Evolutionary conservation across 92 coral and sea anemone genomes (phyloP).

Genomic region (Epizoanthus ramosus): DNA sequence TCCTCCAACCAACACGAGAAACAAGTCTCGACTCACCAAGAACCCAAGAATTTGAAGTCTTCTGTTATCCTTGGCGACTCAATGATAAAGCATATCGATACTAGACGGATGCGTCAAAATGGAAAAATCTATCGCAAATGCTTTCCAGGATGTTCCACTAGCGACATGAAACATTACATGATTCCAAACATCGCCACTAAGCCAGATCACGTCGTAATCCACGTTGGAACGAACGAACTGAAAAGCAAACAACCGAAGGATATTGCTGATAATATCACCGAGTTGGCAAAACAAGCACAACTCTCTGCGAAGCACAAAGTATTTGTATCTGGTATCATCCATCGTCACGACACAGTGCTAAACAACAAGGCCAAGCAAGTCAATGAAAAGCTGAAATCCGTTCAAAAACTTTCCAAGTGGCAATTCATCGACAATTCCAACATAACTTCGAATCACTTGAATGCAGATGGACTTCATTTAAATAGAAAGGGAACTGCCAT

Average conservation of each 20-base stretch:
- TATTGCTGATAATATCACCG: no score
- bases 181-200: neutral
- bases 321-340: no score
- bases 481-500: neutral
- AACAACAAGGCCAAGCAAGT: conserved; percentile 1
- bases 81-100: neutral
- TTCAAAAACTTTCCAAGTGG: no score
- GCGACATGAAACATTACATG: conserved; percentile 1
- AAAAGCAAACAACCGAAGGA: no score
- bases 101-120: neutral
- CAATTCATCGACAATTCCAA: neutral
- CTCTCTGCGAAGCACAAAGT: neutral
- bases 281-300: no score
- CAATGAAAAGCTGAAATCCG: neutral
- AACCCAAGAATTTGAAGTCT: no score
- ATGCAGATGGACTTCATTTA: neutral
- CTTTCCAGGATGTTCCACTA: conserved; percentile 14
- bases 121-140: conserved; percentile 8
- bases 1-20: no score
- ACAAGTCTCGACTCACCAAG: no score
- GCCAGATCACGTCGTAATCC: neutral
- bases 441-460: neutral
- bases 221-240: no score
- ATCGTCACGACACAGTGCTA: neutral
- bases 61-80: no score